Percentiles rank a stretch among this genome's conserved stretches.
Evolutionary conservation across 2,888 invertebrate genomes (phyloP).

Genomic region (Mimachlamys varia): DNA sequence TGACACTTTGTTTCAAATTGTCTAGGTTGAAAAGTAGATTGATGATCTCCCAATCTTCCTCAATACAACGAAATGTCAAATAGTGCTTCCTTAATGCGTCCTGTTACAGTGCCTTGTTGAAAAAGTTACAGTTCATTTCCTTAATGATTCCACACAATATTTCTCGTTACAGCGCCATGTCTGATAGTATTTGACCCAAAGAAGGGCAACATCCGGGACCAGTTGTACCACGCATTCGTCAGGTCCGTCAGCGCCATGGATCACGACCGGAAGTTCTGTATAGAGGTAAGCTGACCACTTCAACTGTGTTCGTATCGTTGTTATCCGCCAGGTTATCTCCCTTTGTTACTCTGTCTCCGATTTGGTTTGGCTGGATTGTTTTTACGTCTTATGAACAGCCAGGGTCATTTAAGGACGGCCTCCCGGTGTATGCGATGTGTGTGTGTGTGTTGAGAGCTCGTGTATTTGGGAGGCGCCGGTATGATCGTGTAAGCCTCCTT

Average conservation of each 20-base stretch:
- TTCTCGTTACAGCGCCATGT: conserved; percentile 59
- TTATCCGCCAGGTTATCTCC: background rate
- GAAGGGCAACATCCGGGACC: conserved; percentile 56
- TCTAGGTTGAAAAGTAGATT: too few species aligned
- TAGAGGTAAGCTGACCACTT: conserved; percentile 56
- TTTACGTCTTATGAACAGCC: too few species aligned
- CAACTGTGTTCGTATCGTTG: background rate
- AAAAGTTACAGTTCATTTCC: too few species aligned
- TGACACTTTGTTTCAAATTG: too few species aligned
- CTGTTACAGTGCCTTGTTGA: background rate
- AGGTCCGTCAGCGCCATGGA: conserved; percentile 61
- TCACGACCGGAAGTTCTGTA: conserved; percentile 59
- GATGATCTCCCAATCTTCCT: background rate
- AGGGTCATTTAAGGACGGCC: too few species aligned
- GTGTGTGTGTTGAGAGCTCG: too few species aligned
- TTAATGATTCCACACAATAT: too few species aligned
- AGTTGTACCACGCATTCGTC: conserved; percentile 58
- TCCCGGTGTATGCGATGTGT: too few species aligned
- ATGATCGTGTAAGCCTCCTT: too few species aligned
- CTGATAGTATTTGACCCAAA: conserved; percentile 63
- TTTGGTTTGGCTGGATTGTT: too few species aligned
- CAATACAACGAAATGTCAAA: background rate
- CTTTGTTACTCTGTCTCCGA: background rate
- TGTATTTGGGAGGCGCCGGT: too few species aligned
- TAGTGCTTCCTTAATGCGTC: background rate